A percentile compares a stretch with the other conserved stretches of the same genome.
Conservation (phyloP, 64 coral and sea anemone genomes). For the Stylophora pistillata region DNA sequence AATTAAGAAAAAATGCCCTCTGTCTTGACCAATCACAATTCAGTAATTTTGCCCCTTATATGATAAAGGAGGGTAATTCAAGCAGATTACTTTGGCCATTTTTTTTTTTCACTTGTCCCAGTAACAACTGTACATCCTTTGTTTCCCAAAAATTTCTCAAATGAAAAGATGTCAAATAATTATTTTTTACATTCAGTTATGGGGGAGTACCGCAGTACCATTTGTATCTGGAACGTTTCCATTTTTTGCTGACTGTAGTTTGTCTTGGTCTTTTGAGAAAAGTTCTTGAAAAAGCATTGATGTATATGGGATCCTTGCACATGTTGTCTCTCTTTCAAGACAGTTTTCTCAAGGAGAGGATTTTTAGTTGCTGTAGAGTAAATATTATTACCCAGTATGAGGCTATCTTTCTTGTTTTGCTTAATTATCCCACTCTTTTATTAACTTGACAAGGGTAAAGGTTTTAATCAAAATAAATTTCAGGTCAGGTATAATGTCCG, state of each 20-base stretch:
- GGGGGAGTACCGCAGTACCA: not conserved
- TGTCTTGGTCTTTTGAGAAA: not conserved
- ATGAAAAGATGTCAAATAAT: not conserved
- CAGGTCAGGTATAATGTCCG: no score
- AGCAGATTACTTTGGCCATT: no score
- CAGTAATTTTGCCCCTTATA: no score
- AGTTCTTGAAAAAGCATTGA: not conserved
- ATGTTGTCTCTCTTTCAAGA: not conserved
- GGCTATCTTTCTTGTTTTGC: not conserved
- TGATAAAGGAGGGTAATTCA: no score
- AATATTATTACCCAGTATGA: not conserved
- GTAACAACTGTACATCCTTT: no score
- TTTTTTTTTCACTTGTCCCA: no score
- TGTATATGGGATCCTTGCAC: not conserved
- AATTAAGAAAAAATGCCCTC: no score
- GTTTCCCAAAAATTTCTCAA: not conserved
- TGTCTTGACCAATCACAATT: no score
- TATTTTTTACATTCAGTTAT: not conserved
- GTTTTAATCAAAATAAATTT: no score
- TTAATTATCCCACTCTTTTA: not conserved
- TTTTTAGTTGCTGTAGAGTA: conserved; percentile 22
- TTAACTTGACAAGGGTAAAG: no score
- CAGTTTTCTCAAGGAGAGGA: not conserved
- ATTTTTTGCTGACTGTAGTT: not conserved
- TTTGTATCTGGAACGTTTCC: not conserved